Evolutionary conservation across 1,140 invertebrate species (phyloP).

Genomic region (Zaprionus ornatus): DNA sequence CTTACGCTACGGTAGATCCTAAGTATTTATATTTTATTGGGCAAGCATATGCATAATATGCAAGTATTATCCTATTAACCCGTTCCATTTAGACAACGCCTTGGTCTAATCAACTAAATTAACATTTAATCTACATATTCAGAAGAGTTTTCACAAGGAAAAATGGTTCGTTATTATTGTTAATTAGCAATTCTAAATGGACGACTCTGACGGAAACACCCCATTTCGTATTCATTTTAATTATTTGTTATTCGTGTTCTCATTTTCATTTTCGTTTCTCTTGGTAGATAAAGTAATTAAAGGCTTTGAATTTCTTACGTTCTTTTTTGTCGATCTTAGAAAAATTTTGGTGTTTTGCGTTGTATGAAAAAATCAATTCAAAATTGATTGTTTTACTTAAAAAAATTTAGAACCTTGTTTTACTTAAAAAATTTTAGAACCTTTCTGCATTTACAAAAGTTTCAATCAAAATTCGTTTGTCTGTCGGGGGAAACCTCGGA

Average conservation of each 20-base stretch:
- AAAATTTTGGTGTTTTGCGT: constrained; percentile 72
- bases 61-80: constrained; percentile 26
- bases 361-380: constrained; percentile 61
- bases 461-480: constrained; percentile 68
- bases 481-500: constrained; percentile 62
- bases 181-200: constrained; percentile 42
- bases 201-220: constrained; percentile 50
- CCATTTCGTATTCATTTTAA: constrained; percentile 16
- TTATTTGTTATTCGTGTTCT: constrained; percentile 16
- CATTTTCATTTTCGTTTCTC: constrained; percentile 15
- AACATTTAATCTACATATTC: constrained; percentile 38
- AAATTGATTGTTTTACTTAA: constrained; percentile 47
- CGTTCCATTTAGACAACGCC: constrained; percentile 39
- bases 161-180: constrained; percentile 21
- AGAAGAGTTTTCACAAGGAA: constrained; percentile 33
- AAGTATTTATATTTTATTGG: constrained; percentile 9
- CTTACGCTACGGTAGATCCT: constrained; percentile 37
- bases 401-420: constrained; percentile 40
- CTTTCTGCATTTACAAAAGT: constrained; percentile 47
- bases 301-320: constrained; percentile 55
- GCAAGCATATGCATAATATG: constrained; percentile 11
- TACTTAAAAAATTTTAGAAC: constrained; percentile 44
- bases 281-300: constrained; percentile 79
- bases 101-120: constrained; percentile 42
- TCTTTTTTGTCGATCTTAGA: constrained; percentile 37